phyloP scores from a whole-genome alignment of 2,888 invertebrate species.

The Drosophila hamatofila region DNA sequence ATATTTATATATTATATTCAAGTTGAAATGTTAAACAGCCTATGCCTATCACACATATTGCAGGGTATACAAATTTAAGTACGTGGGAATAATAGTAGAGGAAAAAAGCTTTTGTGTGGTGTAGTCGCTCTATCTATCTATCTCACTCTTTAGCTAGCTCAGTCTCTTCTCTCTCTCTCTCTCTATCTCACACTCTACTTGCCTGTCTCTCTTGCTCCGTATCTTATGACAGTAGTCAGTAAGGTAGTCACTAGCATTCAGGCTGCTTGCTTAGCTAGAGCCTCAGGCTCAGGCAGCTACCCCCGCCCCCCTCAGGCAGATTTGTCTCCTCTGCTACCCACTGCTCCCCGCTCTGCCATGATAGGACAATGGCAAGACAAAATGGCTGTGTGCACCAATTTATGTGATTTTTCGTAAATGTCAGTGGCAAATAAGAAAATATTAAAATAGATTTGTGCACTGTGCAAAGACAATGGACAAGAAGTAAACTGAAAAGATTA shows the following conservation, averaged over 20 bases:
- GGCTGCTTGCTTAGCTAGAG: constrained; percentile 25
- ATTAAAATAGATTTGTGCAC: constrained; percentile 80
- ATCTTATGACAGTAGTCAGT: constrained; percentile 37
- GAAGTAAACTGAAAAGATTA: constrained; percentile 48
- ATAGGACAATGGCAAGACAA: constrained; percentile 48
- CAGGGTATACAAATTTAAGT: constrained; percentile 68
- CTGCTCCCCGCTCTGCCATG: neutral
- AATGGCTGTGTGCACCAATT: constrained; percentile 77
- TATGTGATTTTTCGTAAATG: constrained; percentile 78
- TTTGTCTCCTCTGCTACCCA: neutral
- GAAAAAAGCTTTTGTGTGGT: constrained; percentile 70
- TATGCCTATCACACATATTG: neutral
- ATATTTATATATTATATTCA: too few relatives aligned
- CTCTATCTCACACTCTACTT: constrained; percentile 4
- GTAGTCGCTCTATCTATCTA: constrained; percentile 21
- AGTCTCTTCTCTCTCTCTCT: neutral
- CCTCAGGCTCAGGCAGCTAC: constrained; percentile 13
- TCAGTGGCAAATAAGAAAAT: constrained; percentile 81
- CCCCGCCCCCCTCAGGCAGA: constrained; percentile 1
- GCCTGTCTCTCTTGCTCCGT: neutral
- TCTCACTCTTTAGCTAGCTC: constrained; percentile 4
- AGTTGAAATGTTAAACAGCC: neutral
- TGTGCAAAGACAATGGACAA: constrained; percentile 65
- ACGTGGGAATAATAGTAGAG: constrained; percentile 78
- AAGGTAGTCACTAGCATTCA: constrained; percentile 41